phyloP scores from a whole-genome alignment of 2,888 invertebrate species.

The Didymodactylos carnosus region DNA sequence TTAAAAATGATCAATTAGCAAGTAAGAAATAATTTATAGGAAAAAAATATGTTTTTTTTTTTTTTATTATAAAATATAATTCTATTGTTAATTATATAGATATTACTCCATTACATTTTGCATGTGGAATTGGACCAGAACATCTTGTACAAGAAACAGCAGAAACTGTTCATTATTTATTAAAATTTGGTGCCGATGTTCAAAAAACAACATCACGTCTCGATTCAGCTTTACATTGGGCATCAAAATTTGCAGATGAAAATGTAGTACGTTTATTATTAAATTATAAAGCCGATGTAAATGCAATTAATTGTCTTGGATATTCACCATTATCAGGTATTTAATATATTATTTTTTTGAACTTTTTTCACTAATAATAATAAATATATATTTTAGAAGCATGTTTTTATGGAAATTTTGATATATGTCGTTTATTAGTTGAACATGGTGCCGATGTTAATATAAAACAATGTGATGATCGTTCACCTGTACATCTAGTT shows the following conservation, averaged over 20 bases:
- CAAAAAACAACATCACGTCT: neutral
- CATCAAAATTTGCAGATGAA: conserved; percentile 5
- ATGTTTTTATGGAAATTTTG: neutral
- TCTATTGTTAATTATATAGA: neutral
- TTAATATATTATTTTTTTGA: too few species aligned
- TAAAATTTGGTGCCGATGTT: neutral
- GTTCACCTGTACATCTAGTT: too few species aligned
- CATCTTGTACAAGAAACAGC: conserved; percentile 3
- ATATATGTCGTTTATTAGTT: neutral
- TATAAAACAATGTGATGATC: neutral
- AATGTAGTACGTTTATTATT: neutral
- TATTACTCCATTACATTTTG: conserved; percentile 10
- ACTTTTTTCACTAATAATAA: too few species aligned
- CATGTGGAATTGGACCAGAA: conserved; percentile 10
- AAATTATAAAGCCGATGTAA: neutral
- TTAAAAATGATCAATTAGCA: neutral
- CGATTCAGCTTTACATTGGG: conserved; percentile 12
- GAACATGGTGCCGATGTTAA: neutral
- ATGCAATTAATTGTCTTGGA: neutral
- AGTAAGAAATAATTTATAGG: neutral
- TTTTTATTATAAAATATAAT: too few species aligned
- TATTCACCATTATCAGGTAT: neutral
- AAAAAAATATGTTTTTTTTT: too few species aligned
- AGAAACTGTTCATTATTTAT: neutral
- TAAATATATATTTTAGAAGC: neutral